Evolutionary conservation across 1,140 invertebrate species (phyloP).

Genomic region (Nixonia krombeini): DNA sequence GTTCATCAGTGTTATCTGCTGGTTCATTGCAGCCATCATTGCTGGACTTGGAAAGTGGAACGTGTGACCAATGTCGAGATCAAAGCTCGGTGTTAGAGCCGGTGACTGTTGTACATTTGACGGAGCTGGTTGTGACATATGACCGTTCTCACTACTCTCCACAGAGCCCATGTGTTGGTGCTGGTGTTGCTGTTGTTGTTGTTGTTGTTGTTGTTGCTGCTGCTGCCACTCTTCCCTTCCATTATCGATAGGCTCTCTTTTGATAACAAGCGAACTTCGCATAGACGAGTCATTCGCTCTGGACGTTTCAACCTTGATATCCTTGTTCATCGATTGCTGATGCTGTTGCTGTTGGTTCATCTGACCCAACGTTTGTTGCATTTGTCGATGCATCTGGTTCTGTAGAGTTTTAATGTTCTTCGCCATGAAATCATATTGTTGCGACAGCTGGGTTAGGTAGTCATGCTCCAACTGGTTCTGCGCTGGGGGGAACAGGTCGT

Average conservation of each 20-base stretch:
- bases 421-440: slow-evolving; percentile 68
- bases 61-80: slow-evolving; percentile 64
- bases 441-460: slow-evolving; percentile 61
- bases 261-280: slow-evolving; percentile 41
- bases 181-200: slow-evolving; percentile 20
- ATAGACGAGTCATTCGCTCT: slow-evolving; percentile 44
- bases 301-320: slow-evolving; percentile 59
- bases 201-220: slow-evolving; percentile 29
- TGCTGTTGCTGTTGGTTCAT: slow-evolving; percentile 55
- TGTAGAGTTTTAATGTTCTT: slow-evolving; percentile 68
- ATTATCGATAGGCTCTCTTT: slow-evolving; percentile 69
- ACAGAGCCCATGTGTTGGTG: slow-evolving; percentile 36
- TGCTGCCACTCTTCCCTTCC: slow-evolving; percentile 57
- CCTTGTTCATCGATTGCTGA: slow-evolving; percentile 50
- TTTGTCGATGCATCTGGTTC: slow-evolving; percentile 67
- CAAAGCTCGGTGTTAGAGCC: slow-evolving; percentile 56
- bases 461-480: slow-evolving; percentile 60
- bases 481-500: slow-evolving; percentile 52
- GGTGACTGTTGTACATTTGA: slow-evolving; percentile 52
- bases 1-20: slow-evolving; percentile 70
- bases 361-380: slow-evolving; percentile 64
- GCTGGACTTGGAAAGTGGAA: slow-evolving; percentile 67
- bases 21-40: slow-evolving; percentile 70
- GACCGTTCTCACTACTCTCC: slow-evolving; percentile 59
- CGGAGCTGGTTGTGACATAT: slow-evolving; percentile 52